These are phyloP conservation scores for Hemibagrus wyckioides DNA, from an alignment of 2,113 vertebrate species.

Conservation along the genomic window DNA sequence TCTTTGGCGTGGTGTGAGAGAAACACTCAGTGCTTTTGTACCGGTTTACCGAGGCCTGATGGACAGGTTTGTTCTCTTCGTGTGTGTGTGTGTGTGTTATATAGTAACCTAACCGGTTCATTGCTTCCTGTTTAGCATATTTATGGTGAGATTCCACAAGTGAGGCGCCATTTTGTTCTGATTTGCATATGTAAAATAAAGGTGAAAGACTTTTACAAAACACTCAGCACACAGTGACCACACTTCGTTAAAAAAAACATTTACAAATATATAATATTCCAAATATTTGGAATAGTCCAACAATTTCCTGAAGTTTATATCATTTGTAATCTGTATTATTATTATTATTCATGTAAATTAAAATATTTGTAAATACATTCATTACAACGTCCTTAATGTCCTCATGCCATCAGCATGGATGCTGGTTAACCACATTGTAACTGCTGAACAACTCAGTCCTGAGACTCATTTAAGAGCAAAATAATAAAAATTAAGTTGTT, in stretches of 20 bases:
- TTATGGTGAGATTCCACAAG: neutral
- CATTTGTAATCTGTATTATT: too few species aligned
- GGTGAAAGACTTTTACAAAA: too few species aligned
- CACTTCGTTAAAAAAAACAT: too few species aligned
- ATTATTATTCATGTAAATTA: too few species aligned
- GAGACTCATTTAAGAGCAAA: neutral
- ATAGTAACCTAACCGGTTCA: conserved; percentile 35
- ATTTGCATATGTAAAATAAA: neutral
- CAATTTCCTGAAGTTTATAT: too few species aligned
- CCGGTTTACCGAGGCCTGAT: neutral
- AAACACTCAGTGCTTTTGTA: neutral
- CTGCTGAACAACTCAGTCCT: neutral
- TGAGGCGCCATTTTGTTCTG: neutral
- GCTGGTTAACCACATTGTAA: neutral
- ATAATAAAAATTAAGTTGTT: too few species aligned
- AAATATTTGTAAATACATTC: too few species aligned
- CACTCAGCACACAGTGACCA: too few species aligned
- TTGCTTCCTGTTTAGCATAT: neutral
- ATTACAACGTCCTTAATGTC: neutral
- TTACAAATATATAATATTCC: too few species aligned
- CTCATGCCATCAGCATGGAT: neutral
- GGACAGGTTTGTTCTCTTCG: conserved; percentile 28
- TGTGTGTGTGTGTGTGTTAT: neutral
- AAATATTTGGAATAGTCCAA: too few species aligned
- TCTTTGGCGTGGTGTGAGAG: neutral